A percentile compares a stretch with the other conserved stretches of the same genome.
Evolutionary conservation across 2,888 invertebrate genomes (phyloP).

Genomic region (Mongoloraphidia duomilia): DNA sequence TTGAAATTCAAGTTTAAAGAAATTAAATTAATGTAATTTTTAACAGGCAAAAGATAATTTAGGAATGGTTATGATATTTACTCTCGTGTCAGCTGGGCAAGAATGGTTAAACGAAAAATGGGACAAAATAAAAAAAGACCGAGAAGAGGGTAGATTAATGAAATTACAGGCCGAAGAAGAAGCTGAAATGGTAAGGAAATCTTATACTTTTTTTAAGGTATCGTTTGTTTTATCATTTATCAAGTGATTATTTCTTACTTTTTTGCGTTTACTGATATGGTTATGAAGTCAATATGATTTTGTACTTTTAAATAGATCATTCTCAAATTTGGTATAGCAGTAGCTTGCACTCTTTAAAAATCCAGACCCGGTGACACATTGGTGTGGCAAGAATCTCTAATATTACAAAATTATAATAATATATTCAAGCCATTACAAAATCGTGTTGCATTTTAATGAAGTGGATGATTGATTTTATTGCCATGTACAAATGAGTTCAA

Average conservation of each 20-base stretch:
- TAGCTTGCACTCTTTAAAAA: too few species aligned
- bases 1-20: too few species aligned
- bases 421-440: too few species aligned
- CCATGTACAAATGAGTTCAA: neutral
- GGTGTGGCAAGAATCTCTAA: too few species aligned
- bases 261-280: too few species aligned
- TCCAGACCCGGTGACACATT: too few species aligned
- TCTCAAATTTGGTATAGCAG: too few species aligned
- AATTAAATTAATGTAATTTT: neutral
- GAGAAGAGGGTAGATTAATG: slow-evolving; percentile 53
- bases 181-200: slow-evolving; percentile 56
- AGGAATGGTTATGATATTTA: slow-evolving; percentile 97
- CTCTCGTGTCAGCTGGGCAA: slow-evolving; percentile 81
- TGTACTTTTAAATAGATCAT: neutral
- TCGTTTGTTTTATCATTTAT: slow-evolving; percentile 2
- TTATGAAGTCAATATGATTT: neutral
- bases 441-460: neutral
- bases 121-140: slow-evolving; percentile 58
- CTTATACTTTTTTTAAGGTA: neutral
- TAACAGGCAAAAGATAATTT: slow-evolving; percentile 71
- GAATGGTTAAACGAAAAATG: slow-evolving; percentile 83
- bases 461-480: too few species aligned
- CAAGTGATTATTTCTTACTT: slow-evolving; percentile 2
- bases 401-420: too few species aligned
- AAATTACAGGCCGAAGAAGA: slow-evolving; percentile 67